Evolutionary conservation across 1,140 invertebrate genomes (phyloP), one percentile per base, ranked within the genome.

Genomic region (Archivesica marissinica): DNA sequence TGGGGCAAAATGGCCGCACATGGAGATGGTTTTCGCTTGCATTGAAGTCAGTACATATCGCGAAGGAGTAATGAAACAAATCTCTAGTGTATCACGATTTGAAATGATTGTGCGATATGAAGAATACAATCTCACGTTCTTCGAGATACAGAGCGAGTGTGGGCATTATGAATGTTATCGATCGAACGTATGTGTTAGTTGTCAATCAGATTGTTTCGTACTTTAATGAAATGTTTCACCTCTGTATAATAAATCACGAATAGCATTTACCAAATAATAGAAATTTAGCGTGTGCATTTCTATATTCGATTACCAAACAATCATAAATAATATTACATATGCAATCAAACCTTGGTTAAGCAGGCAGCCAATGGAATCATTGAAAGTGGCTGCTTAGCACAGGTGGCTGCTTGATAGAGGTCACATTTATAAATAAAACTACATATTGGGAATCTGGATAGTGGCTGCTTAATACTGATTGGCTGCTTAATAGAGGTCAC

Each of bases 151-250:
- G 68, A 52, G 39, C 25, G 28, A 20, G 23, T 50, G 68, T 72
- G 41, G 28, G 44, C 64, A 68, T 33, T 28, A 17, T 72, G n/a
- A 47, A 72, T 72, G 68, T 47, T 72, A 72, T 72, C 68, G 41
- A 47, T 72, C 23, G 41, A 50, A 44, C 33, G 0, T 64, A 64
- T 64, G 59, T 64, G 59, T 64, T 64, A 33, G 13, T 25, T 35
- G 59, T 64, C 59, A 64, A 3, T 64, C 59, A 64, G 1, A 17
- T 17, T 35, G 59, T 35, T 15, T 13, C 30, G 59, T 13, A 33
- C 9, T 35, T 64, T 64, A 64, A 64, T 64, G 59, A 64, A 64
- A 64, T 64, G 59, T 64, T 30, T 33, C 59, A 64, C 33, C 30
- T 28, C 59, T 25, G 59, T 35, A 35, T 64, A 35, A 33, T 64